Evolutionary conservation across 2,113 vertebrate genomes (phyloP).

Genomic region (Atractosteus spatula): DNA sequence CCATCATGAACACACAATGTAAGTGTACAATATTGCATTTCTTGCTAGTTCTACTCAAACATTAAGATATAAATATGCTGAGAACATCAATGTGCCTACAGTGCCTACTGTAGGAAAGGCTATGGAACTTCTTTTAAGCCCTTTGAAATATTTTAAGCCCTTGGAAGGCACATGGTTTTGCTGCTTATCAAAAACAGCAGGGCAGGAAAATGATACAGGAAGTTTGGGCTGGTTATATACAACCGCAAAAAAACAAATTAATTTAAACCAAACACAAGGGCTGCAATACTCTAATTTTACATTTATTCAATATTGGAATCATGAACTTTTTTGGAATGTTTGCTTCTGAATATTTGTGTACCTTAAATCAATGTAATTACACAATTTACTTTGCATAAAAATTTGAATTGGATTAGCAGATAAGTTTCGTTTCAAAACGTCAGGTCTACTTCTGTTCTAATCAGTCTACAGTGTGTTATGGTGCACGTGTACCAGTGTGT

Average conservation of each 20-base stretch:
- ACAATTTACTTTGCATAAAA: neutral
- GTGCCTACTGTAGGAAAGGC: conserved; percentile 24
- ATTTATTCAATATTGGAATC: neutral
- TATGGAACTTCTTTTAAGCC: conserved; percentile 23
- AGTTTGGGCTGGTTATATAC: conserved; percentile 5
- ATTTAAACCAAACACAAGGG: neutral
- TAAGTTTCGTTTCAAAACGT: neutral
- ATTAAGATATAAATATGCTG: conserved; percentile 15
- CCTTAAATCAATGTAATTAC: neutral
- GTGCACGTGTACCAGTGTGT: neutral
- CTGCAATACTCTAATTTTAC: neutral
- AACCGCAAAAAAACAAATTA: conserved; percentile 7
- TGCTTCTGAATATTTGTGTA: neutral
- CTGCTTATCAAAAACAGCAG: conserved; percentile 26
- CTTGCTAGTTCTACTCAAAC: neutral
- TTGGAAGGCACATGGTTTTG: conserved; percentile 7
- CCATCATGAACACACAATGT: too few relatives aligned
- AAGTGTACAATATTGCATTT: too few relatives aligned
- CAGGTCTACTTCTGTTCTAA: neutral
- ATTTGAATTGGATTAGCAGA: neutral
- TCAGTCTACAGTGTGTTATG: too few relatives aligned
- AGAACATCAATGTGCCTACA: conserved; percentile 27
- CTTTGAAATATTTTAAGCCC: conserved; percentile 18
- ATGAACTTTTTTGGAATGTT: neutral
- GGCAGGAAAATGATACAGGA: conserved; percentile 9